Conservation (phyloP, 2,888 invertebrate species). For the Alitta virens region DNA sequence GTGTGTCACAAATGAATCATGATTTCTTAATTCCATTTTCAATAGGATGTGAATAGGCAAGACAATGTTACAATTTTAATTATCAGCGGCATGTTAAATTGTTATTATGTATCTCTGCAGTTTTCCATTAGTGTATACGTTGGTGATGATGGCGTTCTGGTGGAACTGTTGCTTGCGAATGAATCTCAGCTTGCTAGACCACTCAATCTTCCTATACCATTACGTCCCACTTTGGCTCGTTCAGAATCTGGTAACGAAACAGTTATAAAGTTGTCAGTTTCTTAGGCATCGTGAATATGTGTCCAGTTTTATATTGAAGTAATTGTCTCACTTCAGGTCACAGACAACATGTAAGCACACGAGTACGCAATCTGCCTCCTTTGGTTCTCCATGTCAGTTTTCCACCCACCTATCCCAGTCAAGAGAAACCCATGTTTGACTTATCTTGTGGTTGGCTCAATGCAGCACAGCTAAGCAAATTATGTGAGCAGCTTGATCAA, state of each 20-base stretch:
- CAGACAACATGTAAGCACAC: slow-evolving; percentile 13
- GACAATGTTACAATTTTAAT: no score
- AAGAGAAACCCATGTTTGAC: slow-evolving; percentile 35
- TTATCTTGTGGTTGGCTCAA: slow-evolving; percentile 40
- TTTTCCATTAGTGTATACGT: background rate
- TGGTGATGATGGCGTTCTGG: background rate
- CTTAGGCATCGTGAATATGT: background rate
- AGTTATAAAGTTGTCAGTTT: background rate
- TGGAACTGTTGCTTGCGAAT: slow-evolving; percentile 3
- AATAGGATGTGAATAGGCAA: no score
- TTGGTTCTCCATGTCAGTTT: slow-evolving; percentile 37
- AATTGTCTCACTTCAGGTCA: background rate
- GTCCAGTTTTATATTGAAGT: background rate
- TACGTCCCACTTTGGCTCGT: background rate
- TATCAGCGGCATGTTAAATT: background rate
- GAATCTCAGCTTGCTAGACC: background rate
- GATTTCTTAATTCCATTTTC: background rate
- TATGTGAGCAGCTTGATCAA: slow-evolving; percentile 38
- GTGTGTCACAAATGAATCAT: background rate
- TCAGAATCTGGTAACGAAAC: slow-evolving; percentile 1
- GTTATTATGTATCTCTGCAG: background rate
- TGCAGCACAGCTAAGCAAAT: slow-evolving; percentile 31
- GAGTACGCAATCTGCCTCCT: slow-evolving; percentile 37
- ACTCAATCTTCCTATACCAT: no score
- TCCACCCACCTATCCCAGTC: slow-evolving; percentile 40